Evolutionary conservation across 1,140 invertebrate genomes (phyloP), one percentile per base, ranked within the genome.

Genomic region (Pseudomyrmex pallidus): DNA sequence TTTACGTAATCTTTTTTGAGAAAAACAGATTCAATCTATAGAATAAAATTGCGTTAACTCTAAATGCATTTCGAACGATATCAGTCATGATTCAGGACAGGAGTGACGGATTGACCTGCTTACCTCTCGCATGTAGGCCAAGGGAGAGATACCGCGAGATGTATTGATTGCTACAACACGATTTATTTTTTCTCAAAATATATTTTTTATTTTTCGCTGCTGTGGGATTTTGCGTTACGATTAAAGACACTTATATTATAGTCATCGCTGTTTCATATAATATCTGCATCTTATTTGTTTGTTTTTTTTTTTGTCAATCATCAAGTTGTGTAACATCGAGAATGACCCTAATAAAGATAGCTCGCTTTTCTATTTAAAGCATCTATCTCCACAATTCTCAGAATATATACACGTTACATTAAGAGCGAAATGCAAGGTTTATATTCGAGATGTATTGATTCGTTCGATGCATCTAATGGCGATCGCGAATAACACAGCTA

Each of bases 91-190:
- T 70, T 57, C 9, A 35, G 67, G 52, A 70, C 52, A 70, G 35
- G 35, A 52, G 20, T 66, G 66, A 52, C 50, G 66, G 66, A 68
- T 68, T 67, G 54, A 70, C 64, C 76, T n/a, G 64, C 76, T 70
- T 78, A 78, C 15, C 64, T 17, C 4, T 8, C 64, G 3, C 15
- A 78, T 70, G 52, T 78, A 78, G 64, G 64, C 76, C 52, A 70
- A 78, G 76, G 44, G 66, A 68, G 20, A 78, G 64, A 50, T 77
- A 78, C 22, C 63, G 63, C 63, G 63, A 68, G 52, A 78, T 78
- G 59, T 66, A 78, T 78, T 20, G 64, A 78, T 78, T 78, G 15
- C 54, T 17, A 22, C 63, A 56, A 62, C 52, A 20, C 35, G 35
- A 35, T 35, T 25, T 25, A 66, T 13, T 13, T 57, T 13, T 13